These are phyloP conservation scores for Eulemur rufifrons DNA, from an alignment of 2,113 vertebrate species.

Conservation along the genomic window DNA sequence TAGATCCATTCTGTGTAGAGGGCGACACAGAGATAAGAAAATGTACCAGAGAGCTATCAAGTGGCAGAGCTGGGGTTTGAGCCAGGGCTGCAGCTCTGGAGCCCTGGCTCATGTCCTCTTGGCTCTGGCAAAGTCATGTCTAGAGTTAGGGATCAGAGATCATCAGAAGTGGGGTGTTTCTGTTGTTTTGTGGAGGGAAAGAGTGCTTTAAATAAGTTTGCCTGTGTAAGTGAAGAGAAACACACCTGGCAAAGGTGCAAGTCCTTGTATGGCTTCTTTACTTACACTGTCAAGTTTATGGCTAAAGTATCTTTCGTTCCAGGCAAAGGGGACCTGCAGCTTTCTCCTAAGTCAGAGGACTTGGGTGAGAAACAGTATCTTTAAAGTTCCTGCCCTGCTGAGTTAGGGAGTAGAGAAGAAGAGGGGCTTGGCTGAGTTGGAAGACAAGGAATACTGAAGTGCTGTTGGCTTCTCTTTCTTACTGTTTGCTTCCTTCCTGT, in stretches of 20 bases:
- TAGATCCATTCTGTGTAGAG: background rate
- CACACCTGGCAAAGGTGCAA: background rate
- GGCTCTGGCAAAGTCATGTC: background rate
- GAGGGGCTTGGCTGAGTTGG: background rate
- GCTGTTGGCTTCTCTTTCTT: background rate
- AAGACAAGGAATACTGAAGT: background rate
- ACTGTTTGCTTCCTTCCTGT: background rate
- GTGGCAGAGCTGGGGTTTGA: background rate
- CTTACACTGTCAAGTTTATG: background rate
- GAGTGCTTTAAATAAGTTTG: background rate
- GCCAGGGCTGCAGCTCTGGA: background rate
- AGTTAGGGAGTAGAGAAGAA: background rate
- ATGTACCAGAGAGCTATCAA: background rate
- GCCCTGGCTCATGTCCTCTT: background rate
- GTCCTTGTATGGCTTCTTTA: background rate
- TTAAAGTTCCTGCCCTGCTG: background rate
- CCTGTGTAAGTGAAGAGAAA: background rate
- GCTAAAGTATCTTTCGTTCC: background rate
- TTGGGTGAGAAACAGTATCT: background rate
- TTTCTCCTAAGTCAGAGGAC: background rate
- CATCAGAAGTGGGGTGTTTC: background rate
- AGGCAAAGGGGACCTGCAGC: background rate
- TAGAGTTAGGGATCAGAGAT: background rate
- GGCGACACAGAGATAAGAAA: background rate
- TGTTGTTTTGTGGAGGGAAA: background rate